phyloP scores from a whole-genome alignment of 2,113 vertebrate species.

The Myotis davidii region DNA sequence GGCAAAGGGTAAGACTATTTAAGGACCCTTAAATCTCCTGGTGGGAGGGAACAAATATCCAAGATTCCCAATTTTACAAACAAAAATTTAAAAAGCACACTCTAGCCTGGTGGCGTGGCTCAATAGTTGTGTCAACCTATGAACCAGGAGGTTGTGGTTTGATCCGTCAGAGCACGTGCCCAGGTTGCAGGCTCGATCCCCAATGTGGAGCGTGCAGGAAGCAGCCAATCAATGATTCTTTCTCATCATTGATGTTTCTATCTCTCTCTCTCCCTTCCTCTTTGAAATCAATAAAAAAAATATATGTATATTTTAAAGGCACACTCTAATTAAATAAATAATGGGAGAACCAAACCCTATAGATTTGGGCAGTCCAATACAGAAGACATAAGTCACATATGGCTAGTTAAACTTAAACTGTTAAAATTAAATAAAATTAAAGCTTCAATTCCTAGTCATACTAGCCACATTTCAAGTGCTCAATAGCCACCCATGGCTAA shows the following conservation, averaged over 20 bases:
- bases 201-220: too few relatives aligned
- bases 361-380: neutral
- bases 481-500: neutral
- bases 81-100: slow-evolving; percentile 25
- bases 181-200: too few relatives aligned
- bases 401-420: slow-evolving; percentile 23
- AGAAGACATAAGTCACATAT: neutral
- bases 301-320: neutral
- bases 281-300: too few relatives aligned
- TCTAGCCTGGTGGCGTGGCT: neutral
- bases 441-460: neutral
- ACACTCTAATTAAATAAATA: neutral
- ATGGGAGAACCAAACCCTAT: neutral
- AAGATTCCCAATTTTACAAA: slow-evolving; percentile 53
- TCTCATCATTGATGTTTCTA: too few relatives aligned
- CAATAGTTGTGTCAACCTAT: too few relatives aligned
- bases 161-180: too few relatives aligned
- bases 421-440: slow-evolving; percentile 47
- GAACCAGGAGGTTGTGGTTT: too few relatives aligned
- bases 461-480: slow-evolving; percentile 10
- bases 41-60: neutral
- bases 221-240: too few relatives aligned
- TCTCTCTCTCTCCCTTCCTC: too few relatives aligned
- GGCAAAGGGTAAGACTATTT: neutral
- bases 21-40: neutral